phyloP scores from a whole-genome alignment of 2,888 invertebrate genomes.

The Phortica okadai region DNA sequence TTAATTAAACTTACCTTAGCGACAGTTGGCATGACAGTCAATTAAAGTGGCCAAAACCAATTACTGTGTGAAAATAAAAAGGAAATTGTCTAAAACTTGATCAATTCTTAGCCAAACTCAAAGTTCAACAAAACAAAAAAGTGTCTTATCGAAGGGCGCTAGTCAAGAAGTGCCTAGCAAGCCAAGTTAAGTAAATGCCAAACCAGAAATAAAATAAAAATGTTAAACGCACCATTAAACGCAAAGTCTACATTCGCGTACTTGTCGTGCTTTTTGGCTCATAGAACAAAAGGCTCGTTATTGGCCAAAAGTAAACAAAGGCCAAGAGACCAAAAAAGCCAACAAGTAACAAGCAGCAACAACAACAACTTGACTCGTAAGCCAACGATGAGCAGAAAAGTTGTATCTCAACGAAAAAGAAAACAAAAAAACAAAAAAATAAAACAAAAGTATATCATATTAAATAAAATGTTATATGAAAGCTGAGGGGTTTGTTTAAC shows the following conservation, averaged over 20 bases:
- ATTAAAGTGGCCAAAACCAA: constrained; percentile 63
- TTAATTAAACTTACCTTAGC: constrained; percentile 67
- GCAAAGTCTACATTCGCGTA: constrained; percentile 35
- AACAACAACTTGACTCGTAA: constrained; percentile 40
- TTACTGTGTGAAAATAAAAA: constrained; percentile 39
- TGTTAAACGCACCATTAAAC: constrained; percentile 63
- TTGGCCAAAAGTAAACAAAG: constrained; percentile 65
- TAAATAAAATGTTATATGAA: constrained; percentile 50
- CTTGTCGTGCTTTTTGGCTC: constrained; percentile 10
- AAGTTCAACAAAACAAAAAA: constrained; percentile 30
- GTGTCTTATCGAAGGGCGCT: background rate
- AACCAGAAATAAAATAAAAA: constrained; percentile 37
- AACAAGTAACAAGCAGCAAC: constrained; percentile 57
- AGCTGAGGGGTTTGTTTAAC: constrained; percentile 27
- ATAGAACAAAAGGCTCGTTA: constrained; percentile 47
- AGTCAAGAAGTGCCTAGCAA: constrained; percentile 17
- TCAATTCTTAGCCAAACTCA: constrained; percentile 28
- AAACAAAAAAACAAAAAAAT: background rate
- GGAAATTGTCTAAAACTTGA: constrained; percentile 23
- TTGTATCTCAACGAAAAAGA: constrained; percentile 41
- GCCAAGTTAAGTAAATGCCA: constrained; percentile 33
- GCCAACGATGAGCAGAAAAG: constrained; percentile 41
- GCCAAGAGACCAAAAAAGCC: constrained; percentile 47
- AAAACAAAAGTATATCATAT: constrained; percentile 54
- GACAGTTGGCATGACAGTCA: constrained; percentile 58